Evolutionary conservation across 2,797 vertebrate genomes (phyloP).

Genomic region (Amblyraja radiata): DNA sequence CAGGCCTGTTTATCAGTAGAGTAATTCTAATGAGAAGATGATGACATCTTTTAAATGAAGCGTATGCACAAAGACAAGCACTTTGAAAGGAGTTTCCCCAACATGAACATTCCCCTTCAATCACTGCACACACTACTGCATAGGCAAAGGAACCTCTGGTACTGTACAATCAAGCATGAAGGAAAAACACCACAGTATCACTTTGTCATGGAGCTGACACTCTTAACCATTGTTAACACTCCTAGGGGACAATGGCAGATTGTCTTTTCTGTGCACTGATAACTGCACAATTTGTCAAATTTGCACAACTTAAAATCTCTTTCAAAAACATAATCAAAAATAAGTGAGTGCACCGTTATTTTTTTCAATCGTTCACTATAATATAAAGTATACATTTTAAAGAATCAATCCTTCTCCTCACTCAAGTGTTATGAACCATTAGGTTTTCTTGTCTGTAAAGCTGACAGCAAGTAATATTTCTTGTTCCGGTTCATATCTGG

Average conservation of each 20-base stretch:
- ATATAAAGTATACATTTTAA: not conserved
- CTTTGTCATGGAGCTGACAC: not conserved
- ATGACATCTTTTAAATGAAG: not conserved
- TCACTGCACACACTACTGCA: not conserved
- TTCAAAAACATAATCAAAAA: not conserved
- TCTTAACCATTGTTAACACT: constrained; percentile 18
- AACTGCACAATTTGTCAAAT: not conserved
- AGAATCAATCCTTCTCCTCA: not conserved
- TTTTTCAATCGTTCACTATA: not conserved
- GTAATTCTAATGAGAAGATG: not conserved
- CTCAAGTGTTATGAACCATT: not conserved
- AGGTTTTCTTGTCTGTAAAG: not conserved
- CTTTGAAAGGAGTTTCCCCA: not conserved
- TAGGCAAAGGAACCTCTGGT: not conserved
- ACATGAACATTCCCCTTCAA: constrained; percentile 7
- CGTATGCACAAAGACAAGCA: not conserved
- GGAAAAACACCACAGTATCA: not conserved
- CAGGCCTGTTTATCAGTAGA: not conserved
- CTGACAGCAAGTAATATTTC: too few species aligned
- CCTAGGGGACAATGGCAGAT: not conserved
- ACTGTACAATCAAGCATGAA: not conserved
- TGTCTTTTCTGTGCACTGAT: not conserved
- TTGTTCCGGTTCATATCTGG: too few species aligned
- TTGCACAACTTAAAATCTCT: not conserved
- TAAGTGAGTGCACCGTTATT: not conserved